Evolutionary conservation across 2,888 invertebrate genomes (phyloP), one percentile per base, ranked within the genome.

Genomic region (Germaria angustata): DNA sequence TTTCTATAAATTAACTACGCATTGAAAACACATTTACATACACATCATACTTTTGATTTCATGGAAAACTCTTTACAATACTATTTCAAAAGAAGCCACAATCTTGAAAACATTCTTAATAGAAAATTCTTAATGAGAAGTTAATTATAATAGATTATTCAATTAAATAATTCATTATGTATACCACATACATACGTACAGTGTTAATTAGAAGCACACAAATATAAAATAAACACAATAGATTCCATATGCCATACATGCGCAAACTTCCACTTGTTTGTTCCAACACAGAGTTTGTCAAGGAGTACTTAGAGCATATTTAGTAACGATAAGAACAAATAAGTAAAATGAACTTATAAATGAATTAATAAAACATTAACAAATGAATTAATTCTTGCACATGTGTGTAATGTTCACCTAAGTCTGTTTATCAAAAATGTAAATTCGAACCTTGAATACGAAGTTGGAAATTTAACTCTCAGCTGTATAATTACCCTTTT

Each of bases 111-210:
- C 34, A 51, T 51, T 51, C 2, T 46, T 24, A 49, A 51, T 51
- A 24, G 36, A 36, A 57, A 7, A 39, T 34, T 9, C 20, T 22
- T 55, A 65, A 65, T 49, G 63, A 65, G 69, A 80, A 80, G 69
- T 80, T 80, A 80, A 80, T 80, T 69, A 75, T 68, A 66, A 69
- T 63, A 36, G 63, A 80, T 75, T 69, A 75, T 69, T 63, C 32
- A 49, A 61, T 63, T 80, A 75, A 69, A 69, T 80, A 63, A 69
- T 75, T 80, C 75, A 75, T 69, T 80, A 75, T 32, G 46, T 55
- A 17, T 36, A 69, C 55, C 61, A 39, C 55, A 57, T 17, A 28
- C n/a, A n/a, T n/a, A n/a, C n/a, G 39, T 28, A 28, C 15, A 69
- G n/a, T 28, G 15, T 39, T 72, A 51, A 61, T 61, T 39, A 51